A percentile compares a stretch with the other conserved stretches of the same genome.
Conservation (phyloP, 2,888 invertebrate species). For the Zelleria hepariella region DNA sequence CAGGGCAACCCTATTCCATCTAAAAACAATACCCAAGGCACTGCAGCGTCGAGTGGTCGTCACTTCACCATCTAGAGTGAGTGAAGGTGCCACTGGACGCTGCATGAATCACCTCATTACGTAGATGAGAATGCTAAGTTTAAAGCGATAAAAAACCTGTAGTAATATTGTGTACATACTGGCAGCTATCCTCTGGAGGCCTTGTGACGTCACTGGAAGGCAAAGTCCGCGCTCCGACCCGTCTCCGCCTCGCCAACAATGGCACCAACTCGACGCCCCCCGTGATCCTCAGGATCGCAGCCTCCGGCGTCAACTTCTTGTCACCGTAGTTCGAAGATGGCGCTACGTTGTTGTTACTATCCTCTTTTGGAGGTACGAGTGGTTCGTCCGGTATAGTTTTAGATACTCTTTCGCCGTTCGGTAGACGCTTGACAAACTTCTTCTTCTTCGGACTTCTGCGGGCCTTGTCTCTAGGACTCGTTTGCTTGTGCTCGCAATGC, state of each 20-base stretch:
- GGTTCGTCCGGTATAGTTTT: conserved; percentile 33
- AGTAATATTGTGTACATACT: no score
- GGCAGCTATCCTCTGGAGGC: conserved; percentile 51
- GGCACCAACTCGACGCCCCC: conserved; percentile 85
- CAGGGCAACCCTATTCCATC: no score
- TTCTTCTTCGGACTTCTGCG: conserved; percentile 24
- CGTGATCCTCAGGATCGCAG: conserved; percentile 55
- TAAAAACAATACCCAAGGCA: no score
- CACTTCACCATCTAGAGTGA: no score
- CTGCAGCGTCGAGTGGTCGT: no score
- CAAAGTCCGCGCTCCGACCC: conserved; percentile 58
- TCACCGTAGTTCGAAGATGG: conserved; percentile 21
- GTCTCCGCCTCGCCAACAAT: conserved; percentile 76
- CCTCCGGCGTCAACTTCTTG: conserved; percentile 48
- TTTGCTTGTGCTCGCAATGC: background rate
- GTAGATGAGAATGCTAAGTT: no score
- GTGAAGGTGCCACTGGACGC: no score
- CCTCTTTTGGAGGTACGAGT: conserved; percentile 11
- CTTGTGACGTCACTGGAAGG: conserved; percentile 63
- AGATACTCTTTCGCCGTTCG: conserved; percentile 42
- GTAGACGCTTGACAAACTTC: conserved; percentile 44
- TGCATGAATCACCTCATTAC: no score
- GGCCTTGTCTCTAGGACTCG: background rate
- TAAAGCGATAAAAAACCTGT: no score
- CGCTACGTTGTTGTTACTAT: background rate